Evolutionary conservation across 2,797 vertebrate genomes (phyloP), one percentile per base, ranked within the genome.

Genomic region (Menidia menidia): DNA sequence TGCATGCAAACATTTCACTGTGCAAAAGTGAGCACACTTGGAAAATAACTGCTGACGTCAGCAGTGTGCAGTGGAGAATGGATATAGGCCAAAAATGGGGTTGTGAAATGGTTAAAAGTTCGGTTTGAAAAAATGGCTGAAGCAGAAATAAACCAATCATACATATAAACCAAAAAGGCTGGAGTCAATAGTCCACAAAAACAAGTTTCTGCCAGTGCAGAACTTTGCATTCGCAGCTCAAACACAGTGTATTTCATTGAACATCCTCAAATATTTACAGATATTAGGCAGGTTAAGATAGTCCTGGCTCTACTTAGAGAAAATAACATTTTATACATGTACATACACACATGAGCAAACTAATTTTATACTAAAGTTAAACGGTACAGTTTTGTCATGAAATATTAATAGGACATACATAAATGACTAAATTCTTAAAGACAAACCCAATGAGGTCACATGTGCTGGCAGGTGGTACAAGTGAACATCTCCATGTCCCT

Each of bases 41-140:
- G 61, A 63, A 68, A 75, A 80, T 63, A 60, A 82, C 52, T 77
- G 86, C 85, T 76, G 75, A 86, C 71, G 77, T 87, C 64, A 78
- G 77, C 80, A 88, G 69, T 77, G 76, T 70, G 33, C 66, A 44
- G 43, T 35, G 31, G 45, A 63, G 69, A 50, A 73, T 73, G 18
- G 33, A 80, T 60, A 25, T 12, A 68, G 73, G 65, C 44, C 56
- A 75, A 33, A 56, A 31, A 6, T 64, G 54, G 68, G 52, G 33
- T 14, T 59, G 18, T 55, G 44, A 61, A 68, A 31, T 13, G 75
- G 32, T 44, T 69, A 9, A 33, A 32, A 62, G 50, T 66, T 70
- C 12, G 41, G 35, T 25, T 25, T 9, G 6, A 55, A 15, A 65
- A 43, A 31, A 47, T 11, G 14, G 56, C 10, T 50, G 11, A 64